Percentiles rank a stretch among this genome's conserved stretches.
Evolutionary conservation across 2,113 vertebrate species (phyloP).

Genomic region (Bagarius yarrelli): DNA sequence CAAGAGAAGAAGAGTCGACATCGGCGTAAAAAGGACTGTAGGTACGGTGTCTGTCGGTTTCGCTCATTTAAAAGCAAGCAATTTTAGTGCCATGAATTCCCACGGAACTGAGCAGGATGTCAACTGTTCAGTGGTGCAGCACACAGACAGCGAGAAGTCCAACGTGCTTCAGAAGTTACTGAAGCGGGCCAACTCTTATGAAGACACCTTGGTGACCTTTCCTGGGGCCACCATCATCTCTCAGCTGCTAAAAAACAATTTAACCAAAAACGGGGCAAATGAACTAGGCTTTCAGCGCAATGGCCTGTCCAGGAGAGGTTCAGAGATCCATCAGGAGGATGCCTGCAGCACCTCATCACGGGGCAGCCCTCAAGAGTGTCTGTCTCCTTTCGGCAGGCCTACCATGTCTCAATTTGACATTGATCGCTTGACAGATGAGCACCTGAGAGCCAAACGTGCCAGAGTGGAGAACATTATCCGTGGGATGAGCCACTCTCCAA

Average conservation of each 20-base stretch:
- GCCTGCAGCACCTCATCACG: conserved; percentile 95
- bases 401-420: conserved; percentile 91
- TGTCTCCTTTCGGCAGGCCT: conserved; percentile 91
- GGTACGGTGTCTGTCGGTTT: conserved; percentile 88
- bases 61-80: conserved; percentile 83
- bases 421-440: conserved; percentile 94
- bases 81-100: conserved; percentile 97
- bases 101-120: conserved; percentile 92
- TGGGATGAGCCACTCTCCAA: conserved; percentile 98
- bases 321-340: conserved; percentile 96
- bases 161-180: conserved; percentile 97
- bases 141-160: conserved; percentile 94
- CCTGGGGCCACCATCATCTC: conserved; percentile 98
- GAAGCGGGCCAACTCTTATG: conserved; percentile 98
- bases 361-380: conserved; percentile 95
- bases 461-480: conserved; percentile 98
- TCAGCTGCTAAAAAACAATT: conserved; percentile 97
- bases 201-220: conserved; percentile 97
- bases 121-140: conserved; percentile 91
- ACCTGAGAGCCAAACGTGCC: conserved; percentile 96
- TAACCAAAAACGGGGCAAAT: conserved; percentile 94
- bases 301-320: conserved; percentile 93
- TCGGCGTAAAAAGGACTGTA: conserved; percentile 99
- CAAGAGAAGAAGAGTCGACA: conserved; percentile 99
- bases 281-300: conserved; percentile 96